phyloP scores from a whole-genome alignment of 2,797 vertebrate genomes.

The Sarcoramphus papa region DNA sequence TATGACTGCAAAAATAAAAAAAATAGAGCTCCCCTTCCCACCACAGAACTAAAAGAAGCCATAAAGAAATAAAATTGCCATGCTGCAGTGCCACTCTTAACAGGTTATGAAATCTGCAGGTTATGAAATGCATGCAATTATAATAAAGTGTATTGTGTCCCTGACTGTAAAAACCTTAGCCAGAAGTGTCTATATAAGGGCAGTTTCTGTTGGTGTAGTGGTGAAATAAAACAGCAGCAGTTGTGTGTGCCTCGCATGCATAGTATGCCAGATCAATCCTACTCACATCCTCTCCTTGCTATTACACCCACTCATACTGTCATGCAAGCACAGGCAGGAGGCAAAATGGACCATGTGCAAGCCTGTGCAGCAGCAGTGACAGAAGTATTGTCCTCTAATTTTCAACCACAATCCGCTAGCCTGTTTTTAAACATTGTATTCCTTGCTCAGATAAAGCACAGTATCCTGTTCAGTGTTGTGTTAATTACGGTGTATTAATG shows the following conservation, averaged over 20 bases:
- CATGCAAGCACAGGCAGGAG: not conserved
- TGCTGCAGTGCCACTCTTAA: not conserved
- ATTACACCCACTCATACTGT: not conserved
- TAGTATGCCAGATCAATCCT: conserved; percentile 24
- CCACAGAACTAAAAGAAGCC: not conserved
- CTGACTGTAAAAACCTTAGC: not conserved
- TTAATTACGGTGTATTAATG: not conserved
- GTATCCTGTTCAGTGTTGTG: not conserved
- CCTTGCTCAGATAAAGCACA: not conserved
- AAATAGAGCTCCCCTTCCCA: not conserved
- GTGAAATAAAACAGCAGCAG: conserved; percentile 26
- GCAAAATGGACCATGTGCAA: not conserved
- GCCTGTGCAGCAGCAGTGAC: not conserved
- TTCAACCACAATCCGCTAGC: not conserved
- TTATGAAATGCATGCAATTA: not conserved
- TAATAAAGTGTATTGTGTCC: not conserved
- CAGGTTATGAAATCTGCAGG: not conserved
- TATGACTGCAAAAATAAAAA: not conserved
- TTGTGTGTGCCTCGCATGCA: conserved; percentile 15
- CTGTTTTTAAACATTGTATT: not conserved
- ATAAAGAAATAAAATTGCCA: not conserved
- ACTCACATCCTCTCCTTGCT: not conserved
- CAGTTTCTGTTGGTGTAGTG: not conserved
- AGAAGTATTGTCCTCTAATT: not conserved
- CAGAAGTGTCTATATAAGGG: not conserved